These are phyloP conservation scores for Ruditapes philippinarum DNA, from an alignment of 1,140 invertebrate genomes.

Conservation along the genomic window DNA sequence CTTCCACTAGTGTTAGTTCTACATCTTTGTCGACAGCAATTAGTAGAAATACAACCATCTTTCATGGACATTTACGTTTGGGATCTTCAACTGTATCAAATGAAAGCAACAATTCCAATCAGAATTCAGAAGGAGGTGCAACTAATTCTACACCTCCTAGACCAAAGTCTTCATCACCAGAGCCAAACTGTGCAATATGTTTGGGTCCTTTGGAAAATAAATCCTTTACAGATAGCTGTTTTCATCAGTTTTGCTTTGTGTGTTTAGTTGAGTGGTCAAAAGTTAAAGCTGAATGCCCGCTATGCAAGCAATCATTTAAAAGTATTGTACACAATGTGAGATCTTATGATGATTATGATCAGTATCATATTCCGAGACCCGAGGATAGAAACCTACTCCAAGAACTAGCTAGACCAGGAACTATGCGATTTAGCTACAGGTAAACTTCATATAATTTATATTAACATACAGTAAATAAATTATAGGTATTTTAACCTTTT, in stretches of 20 bases:
- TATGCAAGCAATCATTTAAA: conserved; percentile 96
- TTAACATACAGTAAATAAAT: not conserved
- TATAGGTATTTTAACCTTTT: no score
- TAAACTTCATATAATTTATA: not conserved
- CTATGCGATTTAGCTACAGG: conserved; percentile 58
- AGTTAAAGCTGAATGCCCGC: conserved; percentile 96
- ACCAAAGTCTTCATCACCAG: conserved; percentile 77
- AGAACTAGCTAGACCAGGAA: not conserved
- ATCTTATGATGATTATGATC: conserved; percentile 95
- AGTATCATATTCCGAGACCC: conserved; percentile 90
- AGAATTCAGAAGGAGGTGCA: not conserved
- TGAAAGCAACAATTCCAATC: not conserved
- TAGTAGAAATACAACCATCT: not conserved
- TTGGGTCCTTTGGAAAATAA: conserved; percentile 94
- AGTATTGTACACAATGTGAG: conserved; percentile 97
- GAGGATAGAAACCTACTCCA: conserved; percentile 25
- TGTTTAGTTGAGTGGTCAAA: conserved; percentile 98
- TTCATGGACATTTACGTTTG: no score
- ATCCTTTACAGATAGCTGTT: conserved; percentile 96
- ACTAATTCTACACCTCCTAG: not conserved
- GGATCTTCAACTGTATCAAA: not conserved
- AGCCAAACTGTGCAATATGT: conserved; percentile 94
- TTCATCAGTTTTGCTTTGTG: conserved; percentile 97
- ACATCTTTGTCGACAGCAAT: not conserved
- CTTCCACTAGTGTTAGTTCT: not conserved